Percentiles rank a stretch among this genome's conserved stretches.
phyloP scores from a whole-genome alignment of 2,113 vertebrate genomes.

The Psittacus erithacus region DNA sequence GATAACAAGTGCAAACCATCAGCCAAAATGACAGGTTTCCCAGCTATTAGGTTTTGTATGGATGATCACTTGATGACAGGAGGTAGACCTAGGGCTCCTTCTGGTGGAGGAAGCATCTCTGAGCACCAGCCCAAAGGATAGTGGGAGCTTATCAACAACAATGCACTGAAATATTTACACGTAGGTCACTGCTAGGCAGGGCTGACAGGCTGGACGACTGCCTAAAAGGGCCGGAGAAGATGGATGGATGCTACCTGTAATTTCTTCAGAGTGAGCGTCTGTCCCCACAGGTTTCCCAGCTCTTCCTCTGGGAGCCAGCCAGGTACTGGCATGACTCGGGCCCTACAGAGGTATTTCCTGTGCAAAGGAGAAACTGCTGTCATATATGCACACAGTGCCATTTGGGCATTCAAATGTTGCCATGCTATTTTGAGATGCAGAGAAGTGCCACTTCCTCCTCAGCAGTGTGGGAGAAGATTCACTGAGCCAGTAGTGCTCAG shows the following conservation, averaged over 20 bases:
- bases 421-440: not conserved
- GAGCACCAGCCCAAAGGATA: not conserved
- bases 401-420: not conserved
- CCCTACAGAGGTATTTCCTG: not conserved
- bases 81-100: not conserved
- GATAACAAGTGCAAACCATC: not conserved
- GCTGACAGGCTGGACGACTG: not conserved
- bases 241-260: not conserved
- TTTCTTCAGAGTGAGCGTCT: not conserved
- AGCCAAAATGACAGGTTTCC: not conserved
- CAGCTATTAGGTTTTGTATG: not conserved
- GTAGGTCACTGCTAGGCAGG: not conserved
- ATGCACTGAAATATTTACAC: not conserved
- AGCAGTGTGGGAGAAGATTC: not conserved
- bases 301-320: not conserved
- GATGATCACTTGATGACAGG: not conserved
- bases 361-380: not conserved
- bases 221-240: not conserved
- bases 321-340: not conserved
- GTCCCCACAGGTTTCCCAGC: not conserved
- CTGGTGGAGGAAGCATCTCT: not conserved
- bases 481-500: not conserved
- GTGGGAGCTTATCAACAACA: not conserved
- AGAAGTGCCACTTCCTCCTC: constrained; percentile 17
- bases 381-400: not conserved